Base-by-base conservation (phyloP, 2,113 vertebrate genomes). In the Pituophis catenifer region DNA sequence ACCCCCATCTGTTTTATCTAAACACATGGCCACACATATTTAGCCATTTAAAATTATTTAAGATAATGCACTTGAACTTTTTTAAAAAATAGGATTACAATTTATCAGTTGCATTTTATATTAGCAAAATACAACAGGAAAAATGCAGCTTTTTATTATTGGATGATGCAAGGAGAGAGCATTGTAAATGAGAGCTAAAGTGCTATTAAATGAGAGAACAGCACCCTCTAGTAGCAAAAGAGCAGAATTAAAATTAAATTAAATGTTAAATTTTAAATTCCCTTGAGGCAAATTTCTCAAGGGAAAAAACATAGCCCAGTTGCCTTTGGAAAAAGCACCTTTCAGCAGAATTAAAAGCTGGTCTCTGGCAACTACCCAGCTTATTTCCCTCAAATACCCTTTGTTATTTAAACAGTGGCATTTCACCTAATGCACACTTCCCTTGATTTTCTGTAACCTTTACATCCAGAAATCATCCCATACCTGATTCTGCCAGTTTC, bases 151-250 rank as follows among this genome's bases (percentile, higher is more conserved):
- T 91, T 91, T 48, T 58, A 86, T 48, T 57, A 44, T 13, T 70
- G 65, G 65, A n/a, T 21, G 5, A n/a, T 54, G 26, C 57, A 91
- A 75, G 5, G 24, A 24, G 48, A 55, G 52, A 38, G 2, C 17
- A 50, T 19, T 58, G 33, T 33, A n/a, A 75, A 81, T 0, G 44
- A 55, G 2, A 15, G n/a, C 54, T 19, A 10, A 70, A 70, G 15
- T 53, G 7, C 48, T 10, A 15, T 88, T 9, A 54, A 54, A 53
- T 55, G 62, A 92, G 59, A 89, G 44, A 48, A 92, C 52, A 92
- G 87, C 89, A 38, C 91, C 91, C 88, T 24, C 91, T 92, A n/a
- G 23, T 88, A 89, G 52, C 53, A 55, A 38, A 81, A 92, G 44
- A 4, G 23, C 29, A 48, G 33, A 89, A 92, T 4, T 81, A 62